A percentile compares a stretch with the other conserved stretches of the same genome.
Conservation (phyloP, 2,888 invertebrate species). For the Caenorhabditis virilis region DNA sequence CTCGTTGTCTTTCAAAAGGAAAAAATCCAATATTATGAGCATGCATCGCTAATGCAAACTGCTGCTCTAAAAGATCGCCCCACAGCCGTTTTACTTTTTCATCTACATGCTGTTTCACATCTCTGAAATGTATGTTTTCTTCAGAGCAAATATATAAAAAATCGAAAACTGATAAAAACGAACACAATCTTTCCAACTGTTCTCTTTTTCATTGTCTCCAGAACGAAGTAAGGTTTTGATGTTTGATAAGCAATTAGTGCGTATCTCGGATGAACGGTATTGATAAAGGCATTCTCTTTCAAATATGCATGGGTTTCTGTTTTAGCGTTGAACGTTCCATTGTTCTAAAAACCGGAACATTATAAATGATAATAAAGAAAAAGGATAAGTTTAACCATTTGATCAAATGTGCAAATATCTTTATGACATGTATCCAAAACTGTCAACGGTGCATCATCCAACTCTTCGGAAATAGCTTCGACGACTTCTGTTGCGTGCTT, state of each 20-base stretch:
- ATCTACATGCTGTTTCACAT: constrained; percentile 40
- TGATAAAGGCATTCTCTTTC: constrained; percentile 37
- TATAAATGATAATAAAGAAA: neutral
- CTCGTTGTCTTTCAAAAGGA: constrained; percentile 16
- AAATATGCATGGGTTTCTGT: constrained; percentile 29
- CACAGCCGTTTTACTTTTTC: constrained; percentile 30
- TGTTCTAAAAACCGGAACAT: constrained; percentile 13
- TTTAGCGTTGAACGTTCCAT: constrained; percentile 30
- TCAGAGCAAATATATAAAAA: neutral
- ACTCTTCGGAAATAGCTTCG: constrained; percentile 41
- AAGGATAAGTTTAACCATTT: constrained; percentile 13
- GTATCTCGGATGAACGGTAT: constrained; percentile 34
- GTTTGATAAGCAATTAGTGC: constrained; percentile 39
- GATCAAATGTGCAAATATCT: constrained; percentile 25
- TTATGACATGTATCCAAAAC: constrained; percentile 38
- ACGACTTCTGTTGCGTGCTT: constrained; percentile 24
- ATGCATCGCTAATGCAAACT: constrained; percentile 41
- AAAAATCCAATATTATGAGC: constrained; percentile 37
- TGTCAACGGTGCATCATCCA: constrained; percentile 36
- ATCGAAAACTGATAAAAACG: neutral
- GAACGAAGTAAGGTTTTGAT: constrained; percentile 41
- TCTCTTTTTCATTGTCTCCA: constrained; percentile 40
- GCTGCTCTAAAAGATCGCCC: constrained; percentile 41
- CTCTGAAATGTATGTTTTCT: constrained; percentile 22
- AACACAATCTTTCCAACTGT: constrained; percentile 22